Percentiles rank a stretch among this genome's conserved stretches.
Evolutionary conservation across 2,797 vertebrate genomes (phyloP).

Genomic region (Enteromius radiatus): DNA sequence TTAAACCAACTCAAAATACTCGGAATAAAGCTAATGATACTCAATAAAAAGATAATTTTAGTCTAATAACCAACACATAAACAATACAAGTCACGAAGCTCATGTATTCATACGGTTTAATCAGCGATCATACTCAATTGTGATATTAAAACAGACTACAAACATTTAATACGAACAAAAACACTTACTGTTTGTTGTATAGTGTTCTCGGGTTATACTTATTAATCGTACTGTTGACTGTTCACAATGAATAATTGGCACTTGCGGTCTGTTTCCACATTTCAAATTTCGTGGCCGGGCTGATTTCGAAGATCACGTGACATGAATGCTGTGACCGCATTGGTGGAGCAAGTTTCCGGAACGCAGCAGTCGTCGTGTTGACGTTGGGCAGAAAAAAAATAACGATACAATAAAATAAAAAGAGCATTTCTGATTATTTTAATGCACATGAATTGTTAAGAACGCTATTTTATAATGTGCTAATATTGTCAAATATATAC

Average conservation of each 20-base stretch:
- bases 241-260: conserved; percentile 17
- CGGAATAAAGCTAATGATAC: background rate
- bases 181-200: conserved; percentile 32
- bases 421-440: background rate
- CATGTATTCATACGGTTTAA: background rate
- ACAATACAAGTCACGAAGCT: background rate
- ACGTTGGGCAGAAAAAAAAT: background rate
- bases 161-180: too few species aligned
- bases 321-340: conserved; percentile 50
- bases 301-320: conserved; percentile 66
- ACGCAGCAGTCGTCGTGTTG: background rate
- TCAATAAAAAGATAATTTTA: background rate
- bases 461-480: background rate
- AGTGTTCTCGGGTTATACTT: too few species aligned
- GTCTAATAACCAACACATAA: background rate
- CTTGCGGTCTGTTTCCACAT: conserved; percentile 53
- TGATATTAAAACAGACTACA: background rate
- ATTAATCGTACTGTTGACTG: background rate
- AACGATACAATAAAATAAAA: background rate
- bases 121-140: background rate
- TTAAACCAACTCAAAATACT: background rate
- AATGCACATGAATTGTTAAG: background rate
- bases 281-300: conserved; percentile 76
- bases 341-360: conserved; percentile 61
- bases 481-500: background rate